Conservation (phyloP, 2,113 vertebrate species). For the Burhinus oedicnemus region DNA sequence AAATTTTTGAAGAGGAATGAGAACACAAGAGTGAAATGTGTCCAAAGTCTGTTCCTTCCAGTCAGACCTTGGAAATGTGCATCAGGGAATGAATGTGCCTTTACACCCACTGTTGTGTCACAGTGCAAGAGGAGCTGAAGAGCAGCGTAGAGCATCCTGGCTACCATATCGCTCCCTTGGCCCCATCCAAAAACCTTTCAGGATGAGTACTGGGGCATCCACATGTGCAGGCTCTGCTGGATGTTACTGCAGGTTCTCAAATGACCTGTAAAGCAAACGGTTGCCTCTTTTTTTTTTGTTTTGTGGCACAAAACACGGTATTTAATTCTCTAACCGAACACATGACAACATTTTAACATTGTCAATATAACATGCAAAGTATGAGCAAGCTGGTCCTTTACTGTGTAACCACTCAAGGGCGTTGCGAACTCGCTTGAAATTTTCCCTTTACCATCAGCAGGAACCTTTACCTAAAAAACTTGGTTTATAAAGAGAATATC, state of each 20-base stretch:
- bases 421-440: background rate
- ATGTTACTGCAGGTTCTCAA: background rate
- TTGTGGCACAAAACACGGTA: rapidly evolving
- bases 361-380: background rate
- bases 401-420: background rate
- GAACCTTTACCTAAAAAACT: background rate
- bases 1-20: background rate
- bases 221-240: background rate
- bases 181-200: background rate
- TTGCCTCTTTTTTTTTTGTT: background rate
- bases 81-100: background rate
- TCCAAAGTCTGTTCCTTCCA: background rate
- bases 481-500: background rate
- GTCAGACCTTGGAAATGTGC: background rate
- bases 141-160: background rate
- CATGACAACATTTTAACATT: background rate
- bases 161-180: too few species aligned
- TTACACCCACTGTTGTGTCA: background rate
- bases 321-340: background rate
- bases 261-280: rapidly evolving
- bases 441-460: background rate
- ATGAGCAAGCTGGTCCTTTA: background rate
- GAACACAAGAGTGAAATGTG: background rate
- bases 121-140: background rate
- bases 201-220: background rate